Percentiles rank a stretch among this genome's conserved stretches.
Evolutionary conservation across 2,888 invertebrate species (phyloP).

Genomic region (Drosophila antonietae): DNA sequence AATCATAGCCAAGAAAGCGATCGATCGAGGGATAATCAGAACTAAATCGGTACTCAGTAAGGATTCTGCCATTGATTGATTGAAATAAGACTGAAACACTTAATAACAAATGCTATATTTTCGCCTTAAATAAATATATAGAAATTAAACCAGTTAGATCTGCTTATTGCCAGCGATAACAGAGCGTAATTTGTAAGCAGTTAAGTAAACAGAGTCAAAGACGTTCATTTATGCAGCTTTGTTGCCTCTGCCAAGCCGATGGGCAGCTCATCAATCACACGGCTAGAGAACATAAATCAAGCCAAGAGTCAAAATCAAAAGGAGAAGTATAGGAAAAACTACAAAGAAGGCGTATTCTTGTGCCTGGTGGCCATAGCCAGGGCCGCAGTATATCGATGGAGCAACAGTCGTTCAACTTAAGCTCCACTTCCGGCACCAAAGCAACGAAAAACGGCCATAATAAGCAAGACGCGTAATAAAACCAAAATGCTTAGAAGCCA

Average conservation of each 20-base stretch:
- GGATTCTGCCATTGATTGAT: background rate
- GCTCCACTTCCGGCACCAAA: constrained; percentile 58
- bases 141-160: background rate
- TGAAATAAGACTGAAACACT: background rate
- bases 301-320: constrained; percentile 46
- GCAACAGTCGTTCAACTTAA: constrained; percentile 66
- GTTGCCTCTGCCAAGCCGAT: constrained; percentile 17
- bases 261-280: constrained; percentile 79
- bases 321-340: background rate
- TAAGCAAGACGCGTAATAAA: constrained; percentile 54
- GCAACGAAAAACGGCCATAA: constrained; percentile 29
- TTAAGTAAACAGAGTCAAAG: constrained; percentile 44
- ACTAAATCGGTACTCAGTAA: background rate
- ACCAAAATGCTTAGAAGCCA: constrained; percentile 61
- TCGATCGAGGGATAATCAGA: background rate
- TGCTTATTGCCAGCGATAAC: constrained; percentile 7
- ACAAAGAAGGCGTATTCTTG: constrained; percentile 18
- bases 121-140: background rate
- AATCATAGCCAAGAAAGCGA: background rate
- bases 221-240: constrained; percentile 32
- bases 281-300: constrained; percentile 82
- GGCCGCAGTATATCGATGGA: constrained; percentile 49
- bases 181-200: constrained; percentile 42
- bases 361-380: constrained; percentile 53
- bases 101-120: background rate